phyloP scores from a whole-genome alignment of 1,140 invertebrate species.

The Himalopsyche phryganea region DNA sequence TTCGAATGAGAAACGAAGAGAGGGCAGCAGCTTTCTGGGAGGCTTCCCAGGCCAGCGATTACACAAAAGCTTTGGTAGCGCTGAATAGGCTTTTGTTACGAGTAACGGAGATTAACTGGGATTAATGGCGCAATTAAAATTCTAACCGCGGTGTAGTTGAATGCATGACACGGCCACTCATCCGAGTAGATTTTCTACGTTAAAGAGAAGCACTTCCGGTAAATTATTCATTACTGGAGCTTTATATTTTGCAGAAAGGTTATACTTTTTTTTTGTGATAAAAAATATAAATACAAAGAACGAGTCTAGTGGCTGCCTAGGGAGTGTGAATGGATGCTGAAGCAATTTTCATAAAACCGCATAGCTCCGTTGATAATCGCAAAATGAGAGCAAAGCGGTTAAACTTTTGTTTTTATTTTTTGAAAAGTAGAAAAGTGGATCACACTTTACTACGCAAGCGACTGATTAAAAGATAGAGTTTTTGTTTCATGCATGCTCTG shows the following conservation, averaged over 20 bases:
- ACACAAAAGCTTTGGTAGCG: constrained; percentile 1
- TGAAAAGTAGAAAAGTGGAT: too few relatives aligned
- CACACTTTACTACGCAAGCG: too few relatives aligned
- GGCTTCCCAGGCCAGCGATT: background rate
- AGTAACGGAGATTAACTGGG: constrained; percentile 15
- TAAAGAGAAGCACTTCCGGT: background rate
- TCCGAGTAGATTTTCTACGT: background rate
- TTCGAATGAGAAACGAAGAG: background rate
- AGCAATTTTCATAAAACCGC: constrained; percentile 2
- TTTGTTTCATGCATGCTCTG: too few relatives aligned
- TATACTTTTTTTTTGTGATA: background rate
- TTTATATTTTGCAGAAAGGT: background rate
- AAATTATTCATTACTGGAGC: constrained; percentile 6
- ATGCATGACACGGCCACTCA: constrained; percentile 1
- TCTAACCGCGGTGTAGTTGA: constrained; percentile 10
- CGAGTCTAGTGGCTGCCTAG: background rate
- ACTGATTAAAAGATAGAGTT: too few relatives aligned
- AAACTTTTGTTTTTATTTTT: too few relatives aligned
- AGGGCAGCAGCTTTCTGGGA: background rate
- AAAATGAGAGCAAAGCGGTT: too few relatives aligned
- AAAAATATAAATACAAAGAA: background rate
- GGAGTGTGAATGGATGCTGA: background rate
- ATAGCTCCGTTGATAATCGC: too few relatives aligned
- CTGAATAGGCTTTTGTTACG: constrained; percentile 9
- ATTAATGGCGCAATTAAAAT: constrained; percentile 27